Evolutionary conservation across 2,113 vertebrate species (phyloP).

Genomic region (Thryonomys swinderianus): DNA sequence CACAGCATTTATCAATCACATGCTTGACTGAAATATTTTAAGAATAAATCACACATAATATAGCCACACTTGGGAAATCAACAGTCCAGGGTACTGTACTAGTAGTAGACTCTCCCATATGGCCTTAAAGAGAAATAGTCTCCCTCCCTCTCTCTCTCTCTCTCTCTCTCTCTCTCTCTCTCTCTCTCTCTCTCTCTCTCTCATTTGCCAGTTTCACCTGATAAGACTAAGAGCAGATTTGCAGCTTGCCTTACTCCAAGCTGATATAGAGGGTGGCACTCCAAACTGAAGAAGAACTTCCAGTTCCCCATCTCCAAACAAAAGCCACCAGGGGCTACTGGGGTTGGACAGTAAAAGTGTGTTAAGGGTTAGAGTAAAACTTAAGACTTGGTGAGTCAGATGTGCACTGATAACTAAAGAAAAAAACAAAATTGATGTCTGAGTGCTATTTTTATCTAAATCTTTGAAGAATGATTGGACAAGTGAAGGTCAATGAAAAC

Average conservation of each 20-base stretch:
- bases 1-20: neutral
- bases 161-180: neutral
- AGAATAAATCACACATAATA: conserved; percentile 37
- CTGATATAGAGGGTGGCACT: neutral
- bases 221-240: neutral
- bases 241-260: neutral
- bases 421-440: neutral
- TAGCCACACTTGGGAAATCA: neutral
- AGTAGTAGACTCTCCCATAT: neutral
- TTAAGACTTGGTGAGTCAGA: neutral
- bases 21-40: neutral
- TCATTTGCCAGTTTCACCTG: neutral
- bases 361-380: neutral
- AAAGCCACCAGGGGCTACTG: neutral
- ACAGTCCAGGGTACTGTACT: neutral
- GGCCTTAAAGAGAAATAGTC: neutral
- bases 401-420: neutral
- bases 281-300: too few relatives aligned
- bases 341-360: neutral
- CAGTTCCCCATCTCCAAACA: conserved; percentile 43
- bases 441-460: neutral
- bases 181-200: too few relatives aligned
- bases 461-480: neutral
- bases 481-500: neutral
- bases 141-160: neutral